A percentile compares a stretch with the other conserved stretches of the same genome.
phyloP scores from a whole-genome alignment of 2,797 vertebrate species.

The Tangara arthus region DNA sequence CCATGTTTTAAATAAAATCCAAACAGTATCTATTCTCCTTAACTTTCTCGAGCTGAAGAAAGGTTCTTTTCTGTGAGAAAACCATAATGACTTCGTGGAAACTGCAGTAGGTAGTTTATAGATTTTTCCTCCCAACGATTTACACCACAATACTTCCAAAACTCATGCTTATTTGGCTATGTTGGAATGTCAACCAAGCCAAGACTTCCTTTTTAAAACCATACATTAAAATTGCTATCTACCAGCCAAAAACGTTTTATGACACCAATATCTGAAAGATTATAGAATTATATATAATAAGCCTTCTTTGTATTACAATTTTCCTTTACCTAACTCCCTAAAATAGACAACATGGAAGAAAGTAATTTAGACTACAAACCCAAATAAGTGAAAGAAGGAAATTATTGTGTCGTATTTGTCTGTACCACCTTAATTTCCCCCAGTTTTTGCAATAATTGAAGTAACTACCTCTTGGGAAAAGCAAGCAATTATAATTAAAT shows the following conservation, averaged over 20 bases:
- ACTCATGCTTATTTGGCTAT: background rate
- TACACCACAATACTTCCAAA: background rate
- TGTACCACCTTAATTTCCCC: background rate
- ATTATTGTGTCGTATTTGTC: background rate
- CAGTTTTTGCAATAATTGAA: slow-evolving; percentile 5
- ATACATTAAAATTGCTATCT: background rate
- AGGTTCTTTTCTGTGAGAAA: background rate
- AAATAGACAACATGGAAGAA: background rate
- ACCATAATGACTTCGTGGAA: background rate
- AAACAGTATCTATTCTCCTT: background rate
- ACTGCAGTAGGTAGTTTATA: background rate
- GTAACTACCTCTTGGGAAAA: slow-evolving; percentile 16
- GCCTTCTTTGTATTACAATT: background rate
- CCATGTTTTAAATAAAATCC: background rate
- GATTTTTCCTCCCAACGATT: background rate
- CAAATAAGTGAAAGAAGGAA: background rate
- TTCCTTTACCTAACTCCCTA: background rate
- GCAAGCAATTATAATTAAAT: slow-evolving; percentile 29
- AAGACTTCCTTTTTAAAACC: background rate
- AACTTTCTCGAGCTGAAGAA: background rate
- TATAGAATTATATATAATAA: background rate
- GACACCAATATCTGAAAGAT: background rate
- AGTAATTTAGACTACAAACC: background rate
- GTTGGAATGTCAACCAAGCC: background rate
- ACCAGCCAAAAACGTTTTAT: background rate